Conservation (phyloP, 2,888 invertebrate genomes). For the Chironomus riparius region DNA sequence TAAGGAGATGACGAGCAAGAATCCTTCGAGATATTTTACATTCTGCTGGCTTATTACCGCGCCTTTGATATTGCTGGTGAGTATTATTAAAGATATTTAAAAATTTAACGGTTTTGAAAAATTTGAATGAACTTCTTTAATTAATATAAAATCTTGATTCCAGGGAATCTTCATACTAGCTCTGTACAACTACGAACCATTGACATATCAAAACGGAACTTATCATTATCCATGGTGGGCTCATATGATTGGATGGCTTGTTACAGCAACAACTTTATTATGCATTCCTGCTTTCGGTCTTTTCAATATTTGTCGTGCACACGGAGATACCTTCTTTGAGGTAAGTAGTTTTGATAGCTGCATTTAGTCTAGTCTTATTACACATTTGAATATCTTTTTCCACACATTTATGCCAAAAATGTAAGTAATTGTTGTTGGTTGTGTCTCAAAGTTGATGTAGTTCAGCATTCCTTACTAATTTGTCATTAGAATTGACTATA, state of each 20-base stretch:
- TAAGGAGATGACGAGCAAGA: slow-evolving; percentile 78
- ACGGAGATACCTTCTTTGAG: slow-evolving; percentile 46
- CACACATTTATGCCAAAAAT: neutral
- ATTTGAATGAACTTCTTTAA: neutral
- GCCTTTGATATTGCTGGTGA: slow-evolving; percentile 50
- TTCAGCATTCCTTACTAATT: neutral
- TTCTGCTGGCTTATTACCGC: slow-evolving; percentile 78
- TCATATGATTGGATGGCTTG: slow-evolving; percentile 75
- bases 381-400: neutral
- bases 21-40: slow-evolving; percentile 71
- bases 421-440: neutral
- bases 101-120: neutral
- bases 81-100: neutral
- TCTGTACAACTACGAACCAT: slow-evolving; percentile 77
- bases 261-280: slow-evolving; percentile 70
- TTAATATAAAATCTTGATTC: slow-evolving; percentile 30
- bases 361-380: slow-evolving; percentile 8
- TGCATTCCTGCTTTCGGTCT: slow-evolving; percentile 79
- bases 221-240: slow-evolving; percentile 79
- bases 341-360: neutral
- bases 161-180: slow-evolving; percentile 82
- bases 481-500: no score
- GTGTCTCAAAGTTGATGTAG: slow-evolving; percentile 35
- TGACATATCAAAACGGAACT: slow-evolving; percentile 70
- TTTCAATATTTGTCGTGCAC: slow-evolving; percentile 58